Evolutionary conservation across 2,113 vertebrate genomes (phyloP), one percentile per base, ranked within the genome.

Genomic region (Paraplagusia blochii): DNA sequence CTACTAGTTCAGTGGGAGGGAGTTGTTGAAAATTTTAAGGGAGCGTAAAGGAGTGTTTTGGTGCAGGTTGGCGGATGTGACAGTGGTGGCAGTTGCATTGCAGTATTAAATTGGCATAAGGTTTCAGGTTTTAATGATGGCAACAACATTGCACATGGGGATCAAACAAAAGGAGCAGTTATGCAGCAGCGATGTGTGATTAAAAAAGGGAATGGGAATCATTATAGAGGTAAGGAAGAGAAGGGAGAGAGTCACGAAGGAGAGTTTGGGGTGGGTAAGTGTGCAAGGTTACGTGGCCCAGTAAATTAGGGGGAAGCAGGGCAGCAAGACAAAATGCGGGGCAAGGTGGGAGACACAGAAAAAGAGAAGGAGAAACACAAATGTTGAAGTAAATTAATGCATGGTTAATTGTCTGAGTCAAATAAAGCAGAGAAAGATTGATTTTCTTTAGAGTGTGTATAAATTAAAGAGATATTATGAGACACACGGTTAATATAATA

Each of bases 331-430:
- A 53, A 80, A 76, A 63, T n/a, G 44, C 61, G 73, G 75, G 50
- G 53, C 35, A 55, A 22, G 9, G 44, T 42, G 49, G 12, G 4
- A 73, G 57, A 58, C 40, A 63, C 9, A 75, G 49, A 53, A 35
- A 57, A 33, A 8, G 47, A 35, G 48, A 11, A 19, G 59, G 78
- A 77, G 74, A 82, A 80, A 81, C 59, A 87, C 74, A 86, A 84
- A 77, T 81, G 86, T 75, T 78, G 76, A 88, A 84, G 86, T 81
- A 88, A 88, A 87, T 88, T 87, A 88, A 88, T 86, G 84, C 86
- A 85, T 88, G 86, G 74, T 87, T 60, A 76, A 87, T 81, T 83
- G 79, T 84, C 80, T 78, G 79, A 84, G 77, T 77, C 78, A 84
- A 78, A 80, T 81, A 77, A 86, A 77, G 85, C 71, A 88, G 78